Base-by-base conservation (phyloP, 1,140 invertebrate species). In the Branchinecta lindahli region DNA sequence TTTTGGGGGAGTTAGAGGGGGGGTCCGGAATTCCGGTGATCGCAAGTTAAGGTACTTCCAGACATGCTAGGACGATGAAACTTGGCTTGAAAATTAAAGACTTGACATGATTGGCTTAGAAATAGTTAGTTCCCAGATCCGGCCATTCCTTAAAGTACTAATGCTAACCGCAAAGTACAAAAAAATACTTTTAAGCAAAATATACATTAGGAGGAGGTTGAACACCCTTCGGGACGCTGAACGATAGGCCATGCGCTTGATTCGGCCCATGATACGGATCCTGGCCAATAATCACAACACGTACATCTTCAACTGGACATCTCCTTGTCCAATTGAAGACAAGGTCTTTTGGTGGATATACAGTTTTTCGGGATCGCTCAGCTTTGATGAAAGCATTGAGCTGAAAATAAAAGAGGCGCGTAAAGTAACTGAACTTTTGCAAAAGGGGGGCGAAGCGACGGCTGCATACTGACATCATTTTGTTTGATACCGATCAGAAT, bases 171-270 rank as follows among this genome's bases (percentile, higher is more conserved):
- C n/a, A n/a, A n/a, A n/a, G n/a, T n/a, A n/a, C n/a, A n/a, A n/a
- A n/a, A n/a, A n/a, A n/a, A n/a, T n/a, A n/a, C n/a, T n/a, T n/a
- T n/a, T n/a, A n/a, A n/a, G n/a, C n/a, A n/a, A n/a, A n/a, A n/a
- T n/a, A n/a, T n/a, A n/a, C n/a, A n/a, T n/a, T n/a, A n/a, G 86
- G 86, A 61, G 87, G 87, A 8, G 83, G 80, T 8, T 73, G 69
- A 7, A 86, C 78, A 18, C 84, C 85, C 72, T 79, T 78, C 68
- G 79, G 78, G 18, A 88, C 87, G 77, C 85, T 87, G 76, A 89
- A 88, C 73, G 84, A 85, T 12, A 89, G 76, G 45, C 86, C 84
- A 79, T 84, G 83, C 68, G 85, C 85, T 76, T 87, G 85, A 61
- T 79, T 77, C 46, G 80, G 80, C 68, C 84, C 83, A 78, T 87